Evolutionary conservation across 2,797 vertebrate species (phyloP).

Genomic region (Karalla daura): DNA sequence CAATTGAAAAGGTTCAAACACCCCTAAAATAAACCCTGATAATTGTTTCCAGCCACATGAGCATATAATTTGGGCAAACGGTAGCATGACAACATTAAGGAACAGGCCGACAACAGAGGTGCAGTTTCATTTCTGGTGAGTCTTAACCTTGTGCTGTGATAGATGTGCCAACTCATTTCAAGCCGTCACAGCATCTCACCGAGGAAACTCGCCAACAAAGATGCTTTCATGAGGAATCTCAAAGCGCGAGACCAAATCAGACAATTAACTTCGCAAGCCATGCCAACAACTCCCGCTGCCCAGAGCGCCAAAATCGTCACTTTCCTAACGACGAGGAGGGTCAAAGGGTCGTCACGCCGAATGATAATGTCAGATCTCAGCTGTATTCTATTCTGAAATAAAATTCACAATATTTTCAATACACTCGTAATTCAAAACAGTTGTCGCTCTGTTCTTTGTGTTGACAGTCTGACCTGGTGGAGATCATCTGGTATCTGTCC

Average conservation of each 20-base stretch:
- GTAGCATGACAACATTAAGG: conserved; percentile 28
- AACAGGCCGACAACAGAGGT: conserved; percentile 1
- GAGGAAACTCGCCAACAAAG: conserved; percentile 12
- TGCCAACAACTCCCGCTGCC: conserved; percentile 42
- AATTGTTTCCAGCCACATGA: conserved; percentile 21
- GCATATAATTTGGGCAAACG: conserved; percentile 30
- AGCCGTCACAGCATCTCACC: conserved; percentile 1
- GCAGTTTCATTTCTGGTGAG: neutral
- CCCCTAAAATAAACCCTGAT: conserved; percentile 27
- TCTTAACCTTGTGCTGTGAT: conserved; percentile 18
- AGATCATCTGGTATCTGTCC: neutral
- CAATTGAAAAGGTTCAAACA: conserved; percentile 40
- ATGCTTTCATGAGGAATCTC: conserved; percentile 27
- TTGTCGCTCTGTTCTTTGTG: conserved; percentile 35
- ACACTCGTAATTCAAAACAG: conserved; percentile 62
- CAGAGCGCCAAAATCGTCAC: conserved; percentile 42
- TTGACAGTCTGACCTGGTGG: too few species aligned
- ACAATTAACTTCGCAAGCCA: conserved; percentile 34
- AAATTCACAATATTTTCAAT: conserved; percentile 83
- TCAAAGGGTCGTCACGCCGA: conserved; percentile 55
- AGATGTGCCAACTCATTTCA: conserved; percentile 37
- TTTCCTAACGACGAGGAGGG: conserved; percentile 34
- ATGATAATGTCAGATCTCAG: conserved; percentile 66
- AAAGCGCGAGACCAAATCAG: conserved; percentile 30
- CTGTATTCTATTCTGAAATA: conserved; percentile 80